These are phyloP conservation scores for Neoscelio sp. DNA, from an alignment of 2,888 invertebrate species.

Conservation along the genomic window DNA sequence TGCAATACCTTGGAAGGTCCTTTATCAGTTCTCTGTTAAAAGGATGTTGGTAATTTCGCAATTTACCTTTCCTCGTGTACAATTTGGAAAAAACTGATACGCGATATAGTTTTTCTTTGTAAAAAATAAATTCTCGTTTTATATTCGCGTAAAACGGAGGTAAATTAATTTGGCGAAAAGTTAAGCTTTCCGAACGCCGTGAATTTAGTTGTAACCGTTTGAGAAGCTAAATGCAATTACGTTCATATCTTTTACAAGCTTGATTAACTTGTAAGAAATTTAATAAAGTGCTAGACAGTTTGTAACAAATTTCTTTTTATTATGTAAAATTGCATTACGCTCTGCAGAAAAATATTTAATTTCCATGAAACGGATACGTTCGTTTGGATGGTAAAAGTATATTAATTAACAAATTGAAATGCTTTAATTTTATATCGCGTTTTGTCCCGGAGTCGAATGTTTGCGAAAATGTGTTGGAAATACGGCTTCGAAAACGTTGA, in stretches of 20 bases:
- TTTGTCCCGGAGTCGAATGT: background rate
- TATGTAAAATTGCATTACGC: slow-evolving; percentile 14
- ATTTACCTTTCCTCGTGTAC: background rate
- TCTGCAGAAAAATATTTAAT: slow-evolving; percentile 21
- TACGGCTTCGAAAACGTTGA: too few species aligned
- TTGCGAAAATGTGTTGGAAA: slow-evolving; percentile 4
- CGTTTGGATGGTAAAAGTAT: slow-evolving; percentile 2
- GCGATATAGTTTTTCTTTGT: background rate
- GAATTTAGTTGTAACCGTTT: slow-evolving; percentile 46
- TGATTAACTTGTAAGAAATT: slow-evolving; percentile 45
- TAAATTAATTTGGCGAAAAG: slow-evolving; percentile 32
- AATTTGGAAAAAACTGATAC: slow-evolving; percentile 35
- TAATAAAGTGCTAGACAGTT: slow-evolving; percentile 14
- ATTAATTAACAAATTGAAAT: slow-evolving; percentile 23
- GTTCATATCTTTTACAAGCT: slow-evolving; percentile 33
- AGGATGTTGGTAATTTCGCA: too few species aligned
- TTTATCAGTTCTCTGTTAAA: too few species aligned
- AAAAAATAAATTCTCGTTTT: background rate
- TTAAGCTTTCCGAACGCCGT: slow-evolving; percentile 7
- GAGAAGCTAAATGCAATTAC: slow-evolving; percentile 43
- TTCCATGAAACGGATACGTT: slow-evolving; percentile 2
- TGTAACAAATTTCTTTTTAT: slow-evolving; percentile 12
- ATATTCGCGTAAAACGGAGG: slow-evolving; percentile 1
- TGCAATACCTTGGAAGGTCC: too few species aligned
- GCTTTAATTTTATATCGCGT: slow-evolving; percentile 22